Conservation (phyloP, 2,113 vertebrate species). For the Thymallus thymallus region DNA sequence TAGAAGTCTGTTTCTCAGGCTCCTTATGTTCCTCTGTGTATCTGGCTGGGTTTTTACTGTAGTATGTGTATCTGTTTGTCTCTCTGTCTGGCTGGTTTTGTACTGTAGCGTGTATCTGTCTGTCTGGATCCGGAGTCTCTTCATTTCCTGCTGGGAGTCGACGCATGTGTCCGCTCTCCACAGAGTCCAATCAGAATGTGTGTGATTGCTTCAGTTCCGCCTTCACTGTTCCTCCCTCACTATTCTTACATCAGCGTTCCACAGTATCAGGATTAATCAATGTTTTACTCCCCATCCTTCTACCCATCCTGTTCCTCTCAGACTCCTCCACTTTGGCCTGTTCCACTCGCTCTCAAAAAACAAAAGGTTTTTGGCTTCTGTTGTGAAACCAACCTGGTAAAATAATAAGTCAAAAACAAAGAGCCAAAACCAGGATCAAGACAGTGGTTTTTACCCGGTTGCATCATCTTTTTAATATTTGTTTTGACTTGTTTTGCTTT, state of each 20-base stretch:
- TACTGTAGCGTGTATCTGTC: constrained; percentile 37
- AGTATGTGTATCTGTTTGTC: constrained; percentile 9
- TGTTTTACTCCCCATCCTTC: background rate
- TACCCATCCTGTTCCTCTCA: background rate
- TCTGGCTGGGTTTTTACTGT: background rate
- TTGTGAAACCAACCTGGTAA: too few species aligned
- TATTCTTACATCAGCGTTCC: background rate
- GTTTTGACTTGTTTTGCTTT: background rate
- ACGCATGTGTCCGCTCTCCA: background rate
- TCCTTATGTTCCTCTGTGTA: too few species aligned
- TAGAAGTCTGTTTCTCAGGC: too few species aligned
- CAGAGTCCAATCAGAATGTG: background rate
- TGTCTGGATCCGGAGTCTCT: constrained; percentile 44
- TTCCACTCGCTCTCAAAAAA: background rate
- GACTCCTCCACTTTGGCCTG: background rate
- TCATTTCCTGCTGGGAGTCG: constrained; percentile 32
- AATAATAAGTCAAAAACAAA: too few species aligned
- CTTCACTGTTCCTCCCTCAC: constrained; percentile 1
- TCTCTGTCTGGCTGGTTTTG: constrained; percentile 41
- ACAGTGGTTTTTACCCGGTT: too few species aligned
- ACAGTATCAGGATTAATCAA: background rate
- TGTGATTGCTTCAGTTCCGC: constrained; percentile 15
- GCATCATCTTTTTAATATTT: background rate
- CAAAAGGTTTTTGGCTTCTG: too few species aligned
- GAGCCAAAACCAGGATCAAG: too few species aligned